Evolutionary conservation across 2,113 vertebrate genomes (phyloP).

Genomic region (Neodontobutis hainanensis): DNA sequence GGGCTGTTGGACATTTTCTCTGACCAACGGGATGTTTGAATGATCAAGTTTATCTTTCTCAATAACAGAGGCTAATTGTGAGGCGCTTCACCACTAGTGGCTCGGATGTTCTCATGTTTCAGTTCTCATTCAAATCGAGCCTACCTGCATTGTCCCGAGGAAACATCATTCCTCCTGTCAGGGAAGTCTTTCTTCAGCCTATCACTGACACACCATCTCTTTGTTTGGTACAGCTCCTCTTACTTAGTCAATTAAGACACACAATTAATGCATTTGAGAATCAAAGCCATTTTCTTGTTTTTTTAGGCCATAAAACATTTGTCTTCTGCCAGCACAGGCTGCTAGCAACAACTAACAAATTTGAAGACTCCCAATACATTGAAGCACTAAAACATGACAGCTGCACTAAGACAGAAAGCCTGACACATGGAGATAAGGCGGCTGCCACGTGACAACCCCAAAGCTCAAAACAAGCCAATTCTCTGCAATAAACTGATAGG

Average conservation of each 20-base stretch:
- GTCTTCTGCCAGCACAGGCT: not conserved
- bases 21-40: conserved; percentile 45
- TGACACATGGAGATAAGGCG: conserved; percentile 57
- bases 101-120: conserved; percentile 72
- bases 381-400: conserved; percentile 10
- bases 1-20: conserved; percentile 49
- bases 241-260: not conserved
- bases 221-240: conserved; percentile 36
- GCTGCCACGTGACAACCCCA: conserved; percentile 33
- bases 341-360: conserved; percentile 10
- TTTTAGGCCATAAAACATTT: not conserved
- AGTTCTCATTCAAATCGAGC: conserved; percentile 59
- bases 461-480: conserved; percentile 23
- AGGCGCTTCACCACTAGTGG: conserved; percentile 49
- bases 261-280: conserved; percentile 6
- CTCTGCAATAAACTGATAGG: conserved; percentile 44
- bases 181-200: conserved; percentile 58
- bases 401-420: conserved; percentile 26
- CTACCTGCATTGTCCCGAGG: conserved; percentile 70
- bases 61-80: conserved; percentile 62
- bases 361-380: conserved; percentile 2
- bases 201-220: conserved; percentile 33
- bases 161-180: conserved; percentile 64
- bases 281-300: conserved; percentile 9
- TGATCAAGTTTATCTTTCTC: conserved; percentile 58